These are phyloP conservation scores for Podiceps cristatus DNA, from an alignment of 2,113 vertebrate genomes.

Conservation along the genomic window DNA sequence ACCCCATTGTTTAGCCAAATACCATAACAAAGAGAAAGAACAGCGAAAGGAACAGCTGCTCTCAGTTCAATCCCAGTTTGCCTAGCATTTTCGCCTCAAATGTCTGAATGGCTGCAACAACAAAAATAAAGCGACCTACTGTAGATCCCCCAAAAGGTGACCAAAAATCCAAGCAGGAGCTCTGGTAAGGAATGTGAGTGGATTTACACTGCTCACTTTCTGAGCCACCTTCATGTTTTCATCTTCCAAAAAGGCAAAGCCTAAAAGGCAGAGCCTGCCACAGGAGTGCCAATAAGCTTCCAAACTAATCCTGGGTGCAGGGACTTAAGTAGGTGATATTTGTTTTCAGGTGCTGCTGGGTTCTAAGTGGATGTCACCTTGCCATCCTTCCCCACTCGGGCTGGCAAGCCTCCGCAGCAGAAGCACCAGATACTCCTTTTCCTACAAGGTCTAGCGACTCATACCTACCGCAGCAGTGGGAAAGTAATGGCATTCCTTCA, in stretches of 20 bases:
- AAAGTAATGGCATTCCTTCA: not conserved
- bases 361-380: not conserved
- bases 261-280: not conserved
- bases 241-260: not conserved
- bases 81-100: not conserved
- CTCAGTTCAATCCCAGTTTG: not conserved
- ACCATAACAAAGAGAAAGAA: not conserved
- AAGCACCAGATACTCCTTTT: not conserved
- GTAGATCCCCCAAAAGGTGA: not conserved
- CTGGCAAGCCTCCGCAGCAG: not conserved
- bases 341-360: not conserved
- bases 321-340: accelerated
- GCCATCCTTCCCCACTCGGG: not conserved
- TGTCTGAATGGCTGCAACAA: not conserved
- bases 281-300: not conserved
- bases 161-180: not conserved
- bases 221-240: not conserved
- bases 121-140: not conserved
- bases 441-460: not conserved
- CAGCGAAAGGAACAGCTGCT: not conserved
- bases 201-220: not conserved
- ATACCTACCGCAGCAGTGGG: accelerated
- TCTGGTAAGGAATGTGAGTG: not conserved
- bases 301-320: not conserved
- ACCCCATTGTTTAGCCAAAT: not conserved